These are phyloP conservation scores for Megalops atlanticus DNA, from an alignment of 2,113 vertebrate species.

Conservation along the genomic window DNA sequence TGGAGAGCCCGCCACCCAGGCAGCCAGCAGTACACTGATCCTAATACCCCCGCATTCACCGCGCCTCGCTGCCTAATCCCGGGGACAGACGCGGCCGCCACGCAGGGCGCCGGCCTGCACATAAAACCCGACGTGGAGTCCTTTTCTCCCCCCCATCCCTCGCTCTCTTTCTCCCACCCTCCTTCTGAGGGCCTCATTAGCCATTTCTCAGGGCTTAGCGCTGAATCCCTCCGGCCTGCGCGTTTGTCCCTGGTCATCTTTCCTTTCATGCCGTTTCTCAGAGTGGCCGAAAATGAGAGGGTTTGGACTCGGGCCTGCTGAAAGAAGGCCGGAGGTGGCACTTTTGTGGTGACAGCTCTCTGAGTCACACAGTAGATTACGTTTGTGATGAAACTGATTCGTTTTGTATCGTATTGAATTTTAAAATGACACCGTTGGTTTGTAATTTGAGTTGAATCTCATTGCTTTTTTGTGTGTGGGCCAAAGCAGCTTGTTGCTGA, in stretches of 20 bases:
- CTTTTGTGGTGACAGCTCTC: neutral
- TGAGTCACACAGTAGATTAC: neutral
- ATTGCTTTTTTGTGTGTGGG: neutral
- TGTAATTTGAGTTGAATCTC: too few relatives aligned
- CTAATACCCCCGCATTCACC: slow-evolving; percentile 77
- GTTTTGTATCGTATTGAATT: neutral
- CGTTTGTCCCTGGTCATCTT: neutral
- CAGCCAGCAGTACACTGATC: slow-evolving; percentile 71
- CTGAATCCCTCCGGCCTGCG: neutral
- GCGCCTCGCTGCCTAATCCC: slow-evolving; percentile 74
- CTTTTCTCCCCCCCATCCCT: slow-evolving; percentile 31
- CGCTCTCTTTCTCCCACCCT: neutral
- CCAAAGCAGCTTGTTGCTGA: neutral
- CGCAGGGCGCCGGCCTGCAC: slow-evolving; percentile 59
- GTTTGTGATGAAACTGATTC: neutral
- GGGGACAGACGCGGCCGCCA: slow-evolving; percentile 65
- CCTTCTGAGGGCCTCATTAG: neutral
- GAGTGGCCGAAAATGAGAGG: neutral
- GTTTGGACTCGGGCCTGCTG: neutral
- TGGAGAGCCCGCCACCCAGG: slow-evolving; percentile 82
- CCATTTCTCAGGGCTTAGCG: neutral
- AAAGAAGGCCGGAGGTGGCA: neutral
- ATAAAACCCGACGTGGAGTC: slow-evolving; percentile 74
- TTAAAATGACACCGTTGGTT: too few relatives aligned
- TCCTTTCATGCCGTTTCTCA: neutral